These are phyloP conservation scores for Gymnoscelis rufifasciata DNA, from an alignment of 2,888 invertebrate genomes.

Conservation along the genomic window DNA sequence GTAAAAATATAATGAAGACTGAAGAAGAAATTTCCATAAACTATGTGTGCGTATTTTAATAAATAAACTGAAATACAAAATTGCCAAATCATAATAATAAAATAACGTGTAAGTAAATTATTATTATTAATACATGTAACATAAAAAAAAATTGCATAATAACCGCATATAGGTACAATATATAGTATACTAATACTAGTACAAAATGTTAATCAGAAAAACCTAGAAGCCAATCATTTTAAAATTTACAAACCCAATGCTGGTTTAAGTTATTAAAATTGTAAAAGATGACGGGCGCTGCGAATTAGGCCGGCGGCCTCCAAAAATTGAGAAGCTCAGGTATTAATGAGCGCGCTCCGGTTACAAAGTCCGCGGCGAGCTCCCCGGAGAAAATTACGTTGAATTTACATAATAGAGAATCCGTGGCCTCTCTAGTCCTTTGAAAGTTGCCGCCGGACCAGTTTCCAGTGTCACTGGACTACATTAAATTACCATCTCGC, in stretches of 20 bases:
- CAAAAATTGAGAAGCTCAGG: slow-evolving; percentile 56
- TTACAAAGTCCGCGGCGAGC: slow-evolving; percentile 64
- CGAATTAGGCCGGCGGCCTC: slow-evolving; percentile 25
- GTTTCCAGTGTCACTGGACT: slow-evolving; percentile 67
- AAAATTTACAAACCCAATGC: not conserved
- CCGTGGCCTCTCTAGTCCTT: slow-evolving; percentile 73
- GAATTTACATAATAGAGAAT: slow-evolving; percentile 78
- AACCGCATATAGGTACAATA: no score
- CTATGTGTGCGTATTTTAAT: no score
- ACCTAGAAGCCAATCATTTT: not conserved
- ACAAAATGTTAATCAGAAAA: not conserved
- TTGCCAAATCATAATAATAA: no score
- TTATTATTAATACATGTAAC: no score
- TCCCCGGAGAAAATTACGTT: slow-evolving; percentile 70
- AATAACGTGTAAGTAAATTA: no score
- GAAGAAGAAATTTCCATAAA: no score
- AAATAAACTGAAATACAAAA: no score
- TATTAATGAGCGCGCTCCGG: slow-evolving; percentile 67
- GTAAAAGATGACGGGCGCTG: slow-evolving; percentile 27
- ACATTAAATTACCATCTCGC: slow-evolving; percentile 76
- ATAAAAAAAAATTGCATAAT: no score
- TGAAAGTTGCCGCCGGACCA: slow-evolving; percentile 56
- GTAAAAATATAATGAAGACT: no score
- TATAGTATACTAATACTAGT: not conserved
- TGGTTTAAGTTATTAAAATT: slow-evolving; percentile 18